A percentile compares a stretch with the other conserved stretches of the same genome.
phyloP scores from a whole-genome alignment of 2,113 vertebrate genomes.

The Megaleporinus macrocephalus region DNA sequence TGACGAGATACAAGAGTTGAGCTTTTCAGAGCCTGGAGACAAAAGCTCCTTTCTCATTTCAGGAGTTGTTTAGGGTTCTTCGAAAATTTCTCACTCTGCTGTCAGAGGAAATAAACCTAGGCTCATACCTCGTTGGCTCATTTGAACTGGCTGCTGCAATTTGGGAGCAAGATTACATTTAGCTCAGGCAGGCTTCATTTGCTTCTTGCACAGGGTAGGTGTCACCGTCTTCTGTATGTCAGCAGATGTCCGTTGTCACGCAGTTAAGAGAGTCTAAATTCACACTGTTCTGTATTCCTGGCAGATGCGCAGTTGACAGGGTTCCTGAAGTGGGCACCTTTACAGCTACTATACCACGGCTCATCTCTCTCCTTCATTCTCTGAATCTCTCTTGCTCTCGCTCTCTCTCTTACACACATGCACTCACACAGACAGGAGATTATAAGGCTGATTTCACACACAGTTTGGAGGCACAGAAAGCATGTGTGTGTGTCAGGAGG shows the following conservation, averaged over 20 bases:
- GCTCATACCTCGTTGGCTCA: background rate
- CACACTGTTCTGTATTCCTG: background rate
- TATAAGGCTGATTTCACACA: conserved; percentile 2
- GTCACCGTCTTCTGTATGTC: background rate
- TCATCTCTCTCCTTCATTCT: background rate
- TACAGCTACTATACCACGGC: background rate
- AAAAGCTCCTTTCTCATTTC: background rate
- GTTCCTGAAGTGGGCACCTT: background rate
- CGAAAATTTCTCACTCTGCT: background rate
- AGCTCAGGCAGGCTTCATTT: background rate
- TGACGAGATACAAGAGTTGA: background rate
- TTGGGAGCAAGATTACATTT: background rate
- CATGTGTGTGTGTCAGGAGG: background rate
- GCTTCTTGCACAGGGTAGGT: too few relatives aligned
- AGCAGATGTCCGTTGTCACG: background rate
- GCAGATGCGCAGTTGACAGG: conserved; percentile 58
- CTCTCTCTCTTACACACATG: background rate
- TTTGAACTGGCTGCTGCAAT: background rate
- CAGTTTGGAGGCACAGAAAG: background rate
- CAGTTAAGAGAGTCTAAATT: background rate
- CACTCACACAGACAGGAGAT: background rate
- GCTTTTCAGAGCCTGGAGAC: background rate
- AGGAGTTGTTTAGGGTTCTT: background rate
- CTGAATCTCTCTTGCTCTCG: background rate
- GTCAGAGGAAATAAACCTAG: background rate